Conservation (phyloP, 2,113 vertebrate genomes). For the Macaca nemestrina region DNA sequence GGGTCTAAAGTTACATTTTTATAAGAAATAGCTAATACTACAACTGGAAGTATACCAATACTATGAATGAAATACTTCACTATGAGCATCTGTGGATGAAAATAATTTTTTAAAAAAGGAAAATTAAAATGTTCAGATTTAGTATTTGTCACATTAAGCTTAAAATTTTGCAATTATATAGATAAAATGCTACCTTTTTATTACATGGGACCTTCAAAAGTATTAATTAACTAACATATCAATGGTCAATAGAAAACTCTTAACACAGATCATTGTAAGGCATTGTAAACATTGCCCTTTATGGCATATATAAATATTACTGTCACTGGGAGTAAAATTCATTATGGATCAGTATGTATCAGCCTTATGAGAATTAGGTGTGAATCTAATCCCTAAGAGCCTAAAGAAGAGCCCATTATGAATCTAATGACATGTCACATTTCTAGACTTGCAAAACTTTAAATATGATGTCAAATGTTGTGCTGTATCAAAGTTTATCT, state of each 20-base stretch:
- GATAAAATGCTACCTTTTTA: neutral
- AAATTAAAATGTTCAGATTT: neutral
- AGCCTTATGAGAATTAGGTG: neutral
- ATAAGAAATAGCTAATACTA: neutral
- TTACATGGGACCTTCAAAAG: neutral
- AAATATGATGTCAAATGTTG: neutral
- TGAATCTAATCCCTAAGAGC: neutral
- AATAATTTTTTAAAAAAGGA: neutral
- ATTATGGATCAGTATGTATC: neutral
- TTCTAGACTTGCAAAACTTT: neutral
- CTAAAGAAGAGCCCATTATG: neutral
- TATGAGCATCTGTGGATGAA: neutral
- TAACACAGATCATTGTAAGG: neutral
- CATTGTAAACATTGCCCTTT: neutral
- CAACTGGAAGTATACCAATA: neutral
- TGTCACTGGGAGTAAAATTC: neutral
- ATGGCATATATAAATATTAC: neutral
- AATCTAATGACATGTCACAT: neutral
- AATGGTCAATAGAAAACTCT: neutral
- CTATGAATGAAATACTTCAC: neutral
- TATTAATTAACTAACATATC: neutral
- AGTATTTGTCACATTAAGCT: neutral
- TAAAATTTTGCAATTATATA: conserved; percentile 10
- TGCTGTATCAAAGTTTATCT: neutral
- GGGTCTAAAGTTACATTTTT: neutral